Percentiles rank a stretch among this genome's conserved stretches.
Conservation (phyloP, 2,797 vertebrate species). For the Dendrocincla tyrannina region DNA sequence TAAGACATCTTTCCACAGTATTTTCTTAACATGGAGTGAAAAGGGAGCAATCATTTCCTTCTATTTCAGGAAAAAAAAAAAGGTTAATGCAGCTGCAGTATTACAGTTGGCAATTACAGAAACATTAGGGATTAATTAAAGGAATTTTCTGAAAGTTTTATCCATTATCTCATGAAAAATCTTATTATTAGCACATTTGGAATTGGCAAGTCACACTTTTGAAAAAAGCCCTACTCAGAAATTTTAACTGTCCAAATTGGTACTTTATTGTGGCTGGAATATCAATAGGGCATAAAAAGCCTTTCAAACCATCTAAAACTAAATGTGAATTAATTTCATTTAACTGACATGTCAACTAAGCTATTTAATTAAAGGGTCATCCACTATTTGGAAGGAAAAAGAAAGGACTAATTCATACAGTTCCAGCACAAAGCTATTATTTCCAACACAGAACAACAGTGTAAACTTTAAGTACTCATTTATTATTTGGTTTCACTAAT, state of each 20-base stretch:
- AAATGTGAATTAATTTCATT: not conserved
- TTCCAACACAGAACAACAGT: not conserved
- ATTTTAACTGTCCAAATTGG: not conserved
- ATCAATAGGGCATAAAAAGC: not conserved
- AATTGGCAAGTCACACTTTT: not conserved
- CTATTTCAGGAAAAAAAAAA: not conserved
- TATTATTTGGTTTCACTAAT: not conserved
- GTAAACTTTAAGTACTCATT: not conserved
- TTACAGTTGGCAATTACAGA: not conserved
- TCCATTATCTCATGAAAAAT: not conserved
- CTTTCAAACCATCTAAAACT: not conserved
- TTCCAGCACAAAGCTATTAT: not conserved
- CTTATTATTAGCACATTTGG: not conserved
- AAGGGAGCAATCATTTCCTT: not conserved
- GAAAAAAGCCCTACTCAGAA: not conserved
- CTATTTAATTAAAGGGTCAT: not conserved
- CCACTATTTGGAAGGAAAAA: not conserved
- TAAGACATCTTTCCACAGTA: not conserved
- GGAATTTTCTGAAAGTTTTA: not conserved
- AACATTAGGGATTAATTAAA: not conserved
- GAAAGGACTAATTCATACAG: not conserved
- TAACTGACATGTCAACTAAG: not conserved
- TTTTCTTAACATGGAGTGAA: not conserved
- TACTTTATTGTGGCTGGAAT: not conserved
- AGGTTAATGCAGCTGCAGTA: not conserved